Evolutionary conservation across 1,140 invertebrate genomes (phyloP), one percentile per base, ranked within the genome.

Genomic region (Drosophila orena): DNA sequence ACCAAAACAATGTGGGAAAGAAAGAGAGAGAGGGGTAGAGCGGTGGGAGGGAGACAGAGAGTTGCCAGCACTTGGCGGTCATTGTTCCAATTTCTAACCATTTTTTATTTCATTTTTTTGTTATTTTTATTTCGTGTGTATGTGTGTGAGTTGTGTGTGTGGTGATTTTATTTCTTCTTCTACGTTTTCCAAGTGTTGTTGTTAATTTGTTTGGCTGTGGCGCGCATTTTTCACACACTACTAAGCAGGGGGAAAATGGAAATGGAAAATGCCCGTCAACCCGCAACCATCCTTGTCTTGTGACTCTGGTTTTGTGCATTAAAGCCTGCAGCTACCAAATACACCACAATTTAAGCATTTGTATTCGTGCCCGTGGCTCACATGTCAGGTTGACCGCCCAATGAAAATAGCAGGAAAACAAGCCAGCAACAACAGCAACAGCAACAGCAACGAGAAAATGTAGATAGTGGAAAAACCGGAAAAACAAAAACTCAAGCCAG

Each of bases 1-100:
- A 74, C 58, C 59, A 64, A 75, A 64, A 76, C 58, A 50, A 50
- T 64, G 68, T 42, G 72, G 42, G 54, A 46, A 57, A 30, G 40
- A 59, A 30, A 44, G 54, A 37, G 59, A n/a, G 22, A 17, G 14
- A 3, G 8, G 40, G 3, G 27, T 4, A 0, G 3, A 24, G 34
- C 22, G 17, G 17, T 15, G 20, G 61, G 17, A 14, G 40, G 37
- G 55, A 37, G 40, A 30, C 52, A 46, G 53, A 6, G 62, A 56
- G 46, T 55, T 62, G 61, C 61, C 60, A 78, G 74, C 77, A 71
- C 81, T 85, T 85, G 81, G 81, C 78, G 81, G 81, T 85, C 81
- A 85, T 86, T 85, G 81, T 85, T 85, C 81, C 83, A 85, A 85
- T 85, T 85, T 85, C 78, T 86, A 85, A 85, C 81, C 62, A 72